Conservation (phyloP, 2,797 vertebrate genomes). For the Rhynchonycteris naso region DNA sequence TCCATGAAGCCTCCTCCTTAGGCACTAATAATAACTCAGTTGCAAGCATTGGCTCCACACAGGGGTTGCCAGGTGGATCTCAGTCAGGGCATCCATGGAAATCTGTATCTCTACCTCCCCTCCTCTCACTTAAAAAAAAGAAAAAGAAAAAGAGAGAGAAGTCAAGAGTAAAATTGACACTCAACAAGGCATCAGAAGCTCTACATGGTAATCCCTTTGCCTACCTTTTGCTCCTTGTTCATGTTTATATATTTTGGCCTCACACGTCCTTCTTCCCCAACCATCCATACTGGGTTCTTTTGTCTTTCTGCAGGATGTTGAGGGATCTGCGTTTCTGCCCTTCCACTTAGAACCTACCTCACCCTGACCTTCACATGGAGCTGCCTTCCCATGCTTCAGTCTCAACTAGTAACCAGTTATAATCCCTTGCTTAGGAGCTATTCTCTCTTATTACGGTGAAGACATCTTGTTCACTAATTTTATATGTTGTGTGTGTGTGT, state of each 20-base stretch:
- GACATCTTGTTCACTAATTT: not conserved
- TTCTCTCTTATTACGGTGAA: not conserved
- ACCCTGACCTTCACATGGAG: not conserved
- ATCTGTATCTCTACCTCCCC: too few relatives aligned
- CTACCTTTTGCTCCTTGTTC: not conserved
- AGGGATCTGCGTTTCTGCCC: not conserved
- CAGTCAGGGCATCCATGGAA: too few relatives aligned
- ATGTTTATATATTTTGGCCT: rapidly evolving
- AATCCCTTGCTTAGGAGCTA: not conserved
- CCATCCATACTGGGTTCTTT: not conserved
- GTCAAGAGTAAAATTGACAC: not conserved
- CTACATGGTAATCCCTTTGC: rapidly evolving
- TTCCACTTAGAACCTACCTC: not conserved
- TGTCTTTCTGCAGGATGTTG: not conserved
- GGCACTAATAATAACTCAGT: too few relatives aligned
- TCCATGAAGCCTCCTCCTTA: too few relatives aligned
- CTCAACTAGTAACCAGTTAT: not conserved
- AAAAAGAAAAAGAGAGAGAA: too few relatives aligned
- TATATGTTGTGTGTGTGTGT: too few relatives aligned
- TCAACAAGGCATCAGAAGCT: too few relatives aligned
- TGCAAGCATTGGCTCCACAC: too few relatives aligned
- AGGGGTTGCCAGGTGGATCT: too few relatives aligned
- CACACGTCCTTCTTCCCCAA: rapidly evolving
- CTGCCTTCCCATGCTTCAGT: rapidly evolving
- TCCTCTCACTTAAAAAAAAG: too few relatives aligned